A percentile compares a stretch with the other conserved stretches of the same genome.
phyloP scores from a whole-genome alignment of 1,140 invertebrate species.

The Drosophila teissieri region DNA sequence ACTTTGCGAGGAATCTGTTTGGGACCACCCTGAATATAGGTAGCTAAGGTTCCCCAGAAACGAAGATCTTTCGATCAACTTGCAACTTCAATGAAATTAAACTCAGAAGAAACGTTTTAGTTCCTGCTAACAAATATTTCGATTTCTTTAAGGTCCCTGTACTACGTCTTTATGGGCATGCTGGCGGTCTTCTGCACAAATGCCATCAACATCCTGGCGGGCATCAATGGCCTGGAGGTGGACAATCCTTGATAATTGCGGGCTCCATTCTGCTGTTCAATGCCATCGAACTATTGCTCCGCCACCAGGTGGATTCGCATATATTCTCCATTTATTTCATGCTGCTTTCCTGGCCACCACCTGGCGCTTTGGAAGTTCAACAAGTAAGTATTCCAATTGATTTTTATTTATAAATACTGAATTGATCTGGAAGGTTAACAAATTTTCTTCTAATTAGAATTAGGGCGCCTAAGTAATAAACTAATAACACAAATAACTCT shows the following conservation, averaged over 20 bases:
- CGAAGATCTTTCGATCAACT: too few species aligned
- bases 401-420: conserved; percentile 46
- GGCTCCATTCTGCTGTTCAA: conserved; percentile 95
- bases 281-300: conserved; percentile 91
- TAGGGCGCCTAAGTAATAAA: conserved; percentile 11
- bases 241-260: conserved; percentile 97
- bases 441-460: conserved; percentile 22
- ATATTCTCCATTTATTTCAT: conserved; percentile 97
- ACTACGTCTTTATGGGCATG: conserved; percentile 99
- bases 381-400: conserved; percentile 88
- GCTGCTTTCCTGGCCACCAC: conserved; percentile 95
- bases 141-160: conserved; percentile 90
- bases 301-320: conserved; percentile 88
- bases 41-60: conserved; percentile 57
- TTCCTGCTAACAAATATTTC: too few species aligned
- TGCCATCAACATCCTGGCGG: conserved; percentile 99
- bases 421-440: conserved; percentile 46
- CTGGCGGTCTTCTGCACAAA: conserved; percentile 99
- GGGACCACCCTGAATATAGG: conserved; percentile 91
- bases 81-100: too few species aligned
- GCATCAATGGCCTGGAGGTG: conserved; percentile 99
- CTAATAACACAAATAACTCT: conserved; percentile 2
- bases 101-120: too few species aligned
- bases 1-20: conserved; percentile 91
- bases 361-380: conserved; percentile 95